A percentile compares a stretch with the other conserved stretches of the same genome.
Conservation (phyloP, 2,888 invertebrate species). For the Heteromyza rotundicornis region DNA sequence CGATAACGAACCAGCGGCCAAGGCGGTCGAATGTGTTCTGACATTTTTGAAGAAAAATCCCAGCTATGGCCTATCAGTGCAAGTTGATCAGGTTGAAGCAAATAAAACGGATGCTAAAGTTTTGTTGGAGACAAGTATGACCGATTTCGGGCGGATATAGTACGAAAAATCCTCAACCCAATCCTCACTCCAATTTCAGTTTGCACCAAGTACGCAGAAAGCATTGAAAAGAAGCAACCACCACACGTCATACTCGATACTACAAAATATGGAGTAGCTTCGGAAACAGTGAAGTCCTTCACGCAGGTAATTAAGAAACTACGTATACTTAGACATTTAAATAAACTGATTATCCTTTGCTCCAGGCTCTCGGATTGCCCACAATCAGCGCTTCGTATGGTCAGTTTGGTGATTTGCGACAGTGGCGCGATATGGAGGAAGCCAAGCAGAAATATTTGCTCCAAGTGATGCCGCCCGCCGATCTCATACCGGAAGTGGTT, state of each 20-base stretch:
- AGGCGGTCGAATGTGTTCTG: constrained; percentile 74
- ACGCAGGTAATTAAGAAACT: too few relatives aligned
- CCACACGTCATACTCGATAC: constrained; percentile 84
- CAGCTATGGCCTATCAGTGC: constrained; percentile 67
- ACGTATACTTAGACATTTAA: too few relatives aligned
- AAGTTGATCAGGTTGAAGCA: constrained; percentile 69
- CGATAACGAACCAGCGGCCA: constrained; percentile 73
- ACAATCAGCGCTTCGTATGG: constrained; percentile 87
- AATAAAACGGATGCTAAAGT: constrained; percentile 76
- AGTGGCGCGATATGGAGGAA: constrained; percentile 78
- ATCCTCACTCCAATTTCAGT: constrained; percentile 63
- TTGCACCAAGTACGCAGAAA: constrained; percentile 74
- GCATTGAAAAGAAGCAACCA: constrained; percentile 69
- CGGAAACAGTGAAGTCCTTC: constrained; percentile 86
- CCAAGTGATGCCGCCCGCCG: constrained; percentile 79
- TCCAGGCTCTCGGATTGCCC: constrained; percentile 77
- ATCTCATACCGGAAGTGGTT: constrained; percentile 82
- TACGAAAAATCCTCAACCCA: background rate
- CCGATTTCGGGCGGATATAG: too few relatives aligned
- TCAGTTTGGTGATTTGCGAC: constrained; percentile 80
- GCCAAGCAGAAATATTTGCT: constrained; percentile 78
- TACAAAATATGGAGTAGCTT: constrained; percentile 79
- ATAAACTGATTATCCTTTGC: too few relatives aligned
- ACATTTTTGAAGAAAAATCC: constrained; percentile 75
- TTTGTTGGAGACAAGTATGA: constrained; percentile 71